These are phyloP conservation scores for Medauroidea extradentata DNA, from an alignment of 1,140 invertebrate genomes.

Conservation along the genomic window DNA sequence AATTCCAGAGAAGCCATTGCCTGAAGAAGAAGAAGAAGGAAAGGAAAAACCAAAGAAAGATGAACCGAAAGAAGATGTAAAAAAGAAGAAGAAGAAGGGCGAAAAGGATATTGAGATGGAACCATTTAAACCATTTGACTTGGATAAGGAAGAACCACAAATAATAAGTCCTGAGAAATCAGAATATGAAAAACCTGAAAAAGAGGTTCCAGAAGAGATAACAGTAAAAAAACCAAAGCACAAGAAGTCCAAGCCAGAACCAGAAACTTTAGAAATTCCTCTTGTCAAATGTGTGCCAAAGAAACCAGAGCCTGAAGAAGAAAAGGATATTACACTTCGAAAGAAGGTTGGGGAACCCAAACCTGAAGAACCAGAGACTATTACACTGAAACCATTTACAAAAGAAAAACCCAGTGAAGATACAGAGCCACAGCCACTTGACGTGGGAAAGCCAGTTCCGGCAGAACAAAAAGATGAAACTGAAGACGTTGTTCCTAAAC, in stretches of 20 bases:
- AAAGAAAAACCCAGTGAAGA: conserved; percentile 15
- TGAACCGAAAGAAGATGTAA: background rate
- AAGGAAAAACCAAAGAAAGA: conserved; percentile 9
- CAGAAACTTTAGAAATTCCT: conserved; percentile 23
- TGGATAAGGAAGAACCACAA: conserved; percentile 4
- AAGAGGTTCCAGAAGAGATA: conserved; percentile 14
- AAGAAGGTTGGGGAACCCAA: conserved; percentile 11
- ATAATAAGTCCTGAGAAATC: conserved; percentile 15
- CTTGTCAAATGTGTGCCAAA: conserved; percentile 52
- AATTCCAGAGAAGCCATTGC: conserved; percentile 40
- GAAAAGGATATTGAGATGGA: conserved; percentile 8
- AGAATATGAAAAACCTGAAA: conserved; percentile 17
- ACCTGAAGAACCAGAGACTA: conserved; percentile 9
- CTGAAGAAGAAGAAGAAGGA: conserved; percentile 31
- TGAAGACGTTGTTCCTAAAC: background rate
- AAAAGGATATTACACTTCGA: conserved; percentile 38
- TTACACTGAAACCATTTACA: conserved; percentile 12
- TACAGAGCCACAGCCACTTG: conserved; percentile 4
- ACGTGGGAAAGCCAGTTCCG: conserved; percentile 21
- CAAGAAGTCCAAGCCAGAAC: conserved; percentile 12
- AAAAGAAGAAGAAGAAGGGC: background rate
- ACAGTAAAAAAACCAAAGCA: conserved; percentile 15
- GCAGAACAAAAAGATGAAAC: conserved; percentile 1
- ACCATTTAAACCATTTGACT: background rate
- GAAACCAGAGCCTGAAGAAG: conserved; percentile 36